A percentile compares a stretch with the other conserved stretches of the same genome.
Conservation (phyloP, 2,797 vertebrate genomes). For the Luscinia megarhynchos region DNA sequence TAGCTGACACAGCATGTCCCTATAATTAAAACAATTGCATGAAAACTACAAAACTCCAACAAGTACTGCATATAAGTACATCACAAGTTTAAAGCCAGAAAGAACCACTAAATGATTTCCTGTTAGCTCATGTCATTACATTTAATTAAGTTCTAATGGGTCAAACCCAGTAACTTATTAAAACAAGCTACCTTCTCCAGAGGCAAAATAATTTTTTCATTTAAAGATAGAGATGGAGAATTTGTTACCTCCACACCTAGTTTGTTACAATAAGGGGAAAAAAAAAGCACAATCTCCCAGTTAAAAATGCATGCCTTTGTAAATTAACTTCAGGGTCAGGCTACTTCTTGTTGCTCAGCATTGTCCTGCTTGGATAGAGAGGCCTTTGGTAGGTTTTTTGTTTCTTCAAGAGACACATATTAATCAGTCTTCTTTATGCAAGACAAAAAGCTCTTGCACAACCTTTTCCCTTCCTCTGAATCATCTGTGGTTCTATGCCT, state of each 20-base stretch:
- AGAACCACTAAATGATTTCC: not conserved
- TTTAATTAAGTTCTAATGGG: not conserved
- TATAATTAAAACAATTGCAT: not conserved
- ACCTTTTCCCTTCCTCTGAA: not conserved
- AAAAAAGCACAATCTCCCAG: not conserved
- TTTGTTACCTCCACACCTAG: not conserved
- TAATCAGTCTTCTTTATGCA: not conserved
- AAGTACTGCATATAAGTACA: not conserved
- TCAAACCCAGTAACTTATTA: not conserved
- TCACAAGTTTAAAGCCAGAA: not conserved
- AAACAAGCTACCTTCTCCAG: not conserved
- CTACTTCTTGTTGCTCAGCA: not conserved
- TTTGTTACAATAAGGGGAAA: not conserved
- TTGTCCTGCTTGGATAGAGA: not conserved
- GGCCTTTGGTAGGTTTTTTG: not conserved
- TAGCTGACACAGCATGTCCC: not conserved
- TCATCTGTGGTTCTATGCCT: conserved; percentile 11
- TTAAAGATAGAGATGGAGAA: not conserved
- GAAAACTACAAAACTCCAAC: not conserved
- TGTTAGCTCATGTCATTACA: not conserved
- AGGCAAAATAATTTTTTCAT: not conserved
- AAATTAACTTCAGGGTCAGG: not conserved
- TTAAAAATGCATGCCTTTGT: not conserved
- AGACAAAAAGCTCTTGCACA: conserved; percentile 14
- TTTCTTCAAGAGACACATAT: not conserved